Conservation (phyloP, 2,888 invertebrate species). For the Hemaris fuciformis region DNA sequence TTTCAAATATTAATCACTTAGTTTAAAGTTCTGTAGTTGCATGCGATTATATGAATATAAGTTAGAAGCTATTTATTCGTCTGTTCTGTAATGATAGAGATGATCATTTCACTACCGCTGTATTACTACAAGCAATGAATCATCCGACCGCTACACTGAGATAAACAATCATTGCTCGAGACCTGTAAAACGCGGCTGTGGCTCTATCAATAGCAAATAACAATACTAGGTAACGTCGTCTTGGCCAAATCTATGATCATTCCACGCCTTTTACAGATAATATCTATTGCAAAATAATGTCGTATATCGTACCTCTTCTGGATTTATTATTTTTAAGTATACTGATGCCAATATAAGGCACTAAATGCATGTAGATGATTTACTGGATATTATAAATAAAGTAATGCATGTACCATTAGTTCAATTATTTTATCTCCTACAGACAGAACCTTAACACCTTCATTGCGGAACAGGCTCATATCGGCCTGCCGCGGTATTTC, state of each 20-base stretch:
- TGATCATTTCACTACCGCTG: too few relatives aligned
- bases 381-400: slow-evolving; percentile 26
- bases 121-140: too few relatives aligned
- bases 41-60: background rate
- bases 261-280: too few relatives aligned
- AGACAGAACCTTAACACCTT: background rate
- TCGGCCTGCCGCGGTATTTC: too few relatives aligned
- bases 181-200: too few relatives aligned
- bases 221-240: too few relatives aligned
- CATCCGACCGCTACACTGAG: too few relatives aligned
- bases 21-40: background rate
- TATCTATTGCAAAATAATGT: background rate
- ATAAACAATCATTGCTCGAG: too few relatives aligned
- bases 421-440: background rate
- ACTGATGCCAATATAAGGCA: background rate
- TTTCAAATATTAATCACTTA: background rate
- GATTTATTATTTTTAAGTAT: background rate
- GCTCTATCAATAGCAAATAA: too few relatives aligned
- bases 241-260: too few relatives aligned
- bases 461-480: too few relatives aligned
- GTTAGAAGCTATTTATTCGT: background rate
- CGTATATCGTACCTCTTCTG: background rate
- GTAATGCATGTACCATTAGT: background rate
- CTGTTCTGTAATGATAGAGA: too few relatives aligned
- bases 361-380: slow-evolving; percentile 30